A percentile compares a stretch with the other conserved stretches of the same genome.
Evolutionary conservation across 2,888 invertebrate genomes (phyloP).

Genomic region (Arge pagana): DNA sequence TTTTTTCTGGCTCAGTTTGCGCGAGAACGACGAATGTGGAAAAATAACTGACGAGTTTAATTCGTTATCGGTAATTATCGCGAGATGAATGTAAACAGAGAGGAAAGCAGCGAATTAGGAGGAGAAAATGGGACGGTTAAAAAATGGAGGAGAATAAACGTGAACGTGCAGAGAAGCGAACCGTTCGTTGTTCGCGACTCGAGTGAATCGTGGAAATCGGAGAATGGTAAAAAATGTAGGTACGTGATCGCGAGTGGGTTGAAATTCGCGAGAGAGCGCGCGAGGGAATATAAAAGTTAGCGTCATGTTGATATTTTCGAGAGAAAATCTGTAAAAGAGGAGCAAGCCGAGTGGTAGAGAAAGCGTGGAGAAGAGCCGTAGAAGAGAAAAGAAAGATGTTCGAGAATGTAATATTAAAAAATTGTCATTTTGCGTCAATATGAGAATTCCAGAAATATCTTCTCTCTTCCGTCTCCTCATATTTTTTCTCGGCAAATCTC

Average conservation of each 20-base stretch:
- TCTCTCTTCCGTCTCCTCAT: constrained; percentile 31
- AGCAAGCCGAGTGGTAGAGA: not conserved
- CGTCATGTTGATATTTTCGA: constrained; percentile 9
- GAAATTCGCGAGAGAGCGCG: not conserved
- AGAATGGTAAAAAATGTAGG: too few species aligned
- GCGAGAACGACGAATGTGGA: too few species aligned
- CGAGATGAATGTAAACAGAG: too few species aligned
- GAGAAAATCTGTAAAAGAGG: not conserved
- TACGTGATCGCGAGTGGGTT: too few species aligned
- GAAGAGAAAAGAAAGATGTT: not conserved
- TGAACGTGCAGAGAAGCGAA: not conserved
- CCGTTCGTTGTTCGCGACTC: not conserved
- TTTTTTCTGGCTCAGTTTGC: too few species aligned
- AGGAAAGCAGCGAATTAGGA: too few species aligned
- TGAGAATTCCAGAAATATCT: constrained; percentile 56
- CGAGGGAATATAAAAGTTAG: constrained; percentile 10
- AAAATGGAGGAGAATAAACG: not conserved
- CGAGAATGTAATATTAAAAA: constrained; percentile 57
- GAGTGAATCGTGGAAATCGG: too few species aligned
- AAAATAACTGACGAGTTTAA: too few species aligned
- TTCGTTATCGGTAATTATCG: too few species aligned
- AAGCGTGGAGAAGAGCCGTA: not conserved
- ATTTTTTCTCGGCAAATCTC: not conserved
- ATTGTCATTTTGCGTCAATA: constrained; percentile 56
- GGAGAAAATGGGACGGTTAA: too few species aligned